A percentile compares a stretch with the other conserved stretches of the same genome.
phyloP scores from a whole-genome alignment of 2,797 vertebrate genomes.

The Geotrypetes seraphini region DNA sequence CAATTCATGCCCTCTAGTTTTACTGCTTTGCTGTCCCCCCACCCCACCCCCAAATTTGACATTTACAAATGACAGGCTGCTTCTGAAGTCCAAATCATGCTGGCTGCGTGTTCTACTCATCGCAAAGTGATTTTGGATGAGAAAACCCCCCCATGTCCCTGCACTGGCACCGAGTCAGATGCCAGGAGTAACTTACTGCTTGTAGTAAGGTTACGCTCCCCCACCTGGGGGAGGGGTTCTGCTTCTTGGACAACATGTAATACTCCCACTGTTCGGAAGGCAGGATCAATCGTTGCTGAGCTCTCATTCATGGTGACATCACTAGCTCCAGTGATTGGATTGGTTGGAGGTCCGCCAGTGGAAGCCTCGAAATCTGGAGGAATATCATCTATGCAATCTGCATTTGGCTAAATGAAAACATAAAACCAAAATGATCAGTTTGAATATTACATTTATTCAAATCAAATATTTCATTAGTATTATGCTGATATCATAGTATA shows the following conservation, averaged over 20 bases:
- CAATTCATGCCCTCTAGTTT: too few relatives aligned
- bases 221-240: slow-evolving; percentile 52
- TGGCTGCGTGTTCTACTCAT: too few relatives aligned
- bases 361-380: slow-evolving; percentile 82
- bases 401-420: slow-evolving; percentile 58
- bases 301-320: slow-evolving; percentile 84
- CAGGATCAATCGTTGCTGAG: slow-evolving; percentile 72
- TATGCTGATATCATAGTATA: too few relatives aligned
- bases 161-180: too few relatives aligned
- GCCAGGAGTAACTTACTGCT: slow-evolving; percentile 69
- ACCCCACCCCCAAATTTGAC: too few relatives aligned
- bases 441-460: too few relatives aligned
- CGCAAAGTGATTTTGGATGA: too few relatives aligned
- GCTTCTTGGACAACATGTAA: slow-evolving; percentile 65
- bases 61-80: too few relatives aligned
- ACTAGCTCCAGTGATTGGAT: slow-evolving; percentile 79
- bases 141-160: too few relatives aligned
- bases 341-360: slow-evolving; percentile 66
- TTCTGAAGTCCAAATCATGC: too few relatives aligned
- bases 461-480: too few relatives aligned
- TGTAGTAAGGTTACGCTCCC: slow-evolving; percentile 60
- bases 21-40: too few relatives aligned
- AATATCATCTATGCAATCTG: slow-evolving; percentile 80
- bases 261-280: slow-evolving; percentile 52
- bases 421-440: background rate